Percentiles rank a stretch among this genome's conserved stretches.
Evolutionary conservation across 2,113 vertebrate species (phyloP).

Genomic region (Haplochromis vanheusdeni): DNA sequence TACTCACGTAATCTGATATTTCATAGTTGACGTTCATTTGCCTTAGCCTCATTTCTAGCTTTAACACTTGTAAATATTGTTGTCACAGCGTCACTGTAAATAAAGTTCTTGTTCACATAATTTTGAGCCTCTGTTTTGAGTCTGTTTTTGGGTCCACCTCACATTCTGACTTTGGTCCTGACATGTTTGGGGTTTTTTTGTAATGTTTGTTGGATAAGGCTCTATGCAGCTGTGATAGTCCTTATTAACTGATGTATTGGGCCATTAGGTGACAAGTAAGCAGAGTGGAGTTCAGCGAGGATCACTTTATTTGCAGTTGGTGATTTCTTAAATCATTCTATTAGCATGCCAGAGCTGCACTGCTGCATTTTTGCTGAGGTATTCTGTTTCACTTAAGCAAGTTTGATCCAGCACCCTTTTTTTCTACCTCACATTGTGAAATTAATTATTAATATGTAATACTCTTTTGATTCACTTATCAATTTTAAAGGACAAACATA

Average conservation of each 20-base stretch:
- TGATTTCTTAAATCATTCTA: not conserved
- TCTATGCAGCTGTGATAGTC: not conserved
- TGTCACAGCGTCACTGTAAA: not conserved
- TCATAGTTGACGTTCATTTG: not conserved
- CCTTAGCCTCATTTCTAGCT: not conserved
- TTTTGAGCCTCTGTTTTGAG: not conserved
- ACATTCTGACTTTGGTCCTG: not conserved
- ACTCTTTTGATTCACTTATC: conserved; percentile 65
- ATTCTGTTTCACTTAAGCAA: conserved; percentile 62
- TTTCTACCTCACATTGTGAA: conserved; percentile 45
- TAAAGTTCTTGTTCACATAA: not conserved
- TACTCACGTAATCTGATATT: not conserved
- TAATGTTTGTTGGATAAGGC: not conserved
- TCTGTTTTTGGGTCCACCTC: not conserved
- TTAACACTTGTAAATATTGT: not conserved
- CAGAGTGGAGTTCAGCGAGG: not conserved
- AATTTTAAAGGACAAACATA: conserved; percentile 66
- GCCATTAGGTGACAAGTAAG: conserved; percentile 1
- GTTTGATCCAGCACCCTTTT: conserved; percentile 53
- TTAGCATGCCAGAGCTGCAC: conserved; percentile 9
- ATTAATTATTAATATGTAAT: conserved; percentile 67
- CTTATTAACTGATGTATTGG: not conserved
- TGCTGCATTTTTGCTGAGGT: conserved; percentile 11
- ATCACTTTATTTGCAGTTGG: not conserved
- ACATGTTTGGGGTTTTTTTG: rapidly evolving